Evolutionary conservation across 2,888 invertebrate genomes (phyloP).

Genomic region (Cenopis cana): DNA sequence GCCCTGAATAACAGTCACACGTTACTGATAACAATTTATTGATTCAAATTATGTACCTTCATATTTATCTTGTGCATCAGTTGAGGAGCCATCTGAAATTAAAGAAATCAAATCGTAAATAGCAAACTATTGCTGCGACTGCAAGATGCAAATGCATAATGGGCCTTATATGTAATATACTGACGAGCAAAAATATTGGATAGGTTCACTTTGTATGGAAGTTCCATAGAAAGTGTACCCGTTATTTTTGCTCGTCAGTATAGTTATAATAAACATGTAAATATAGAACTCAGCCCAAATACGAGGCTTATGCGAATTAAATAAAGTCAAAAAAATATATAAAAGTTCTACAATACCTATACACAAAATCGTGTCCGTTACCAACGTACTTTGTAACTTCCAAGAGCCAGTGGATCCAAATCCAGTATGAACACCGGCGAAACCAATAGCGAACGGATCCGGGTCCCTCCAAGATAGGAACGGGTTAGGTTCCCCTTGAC

Average conservation of each 20-base stretch:
- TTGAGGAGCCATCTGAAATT: background rate
- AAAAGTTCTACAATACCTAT: background rate
- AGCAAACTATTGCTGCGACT: background rate
- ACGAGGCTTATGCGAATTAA: too few relatives aligned
- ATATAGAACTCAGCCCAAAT: too few relatives aligned
- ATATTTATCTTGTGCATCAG: background rate
- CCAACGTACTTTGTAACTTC: conserved; percentile 10
- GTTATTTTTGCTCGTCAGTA: too few relatives aligned
- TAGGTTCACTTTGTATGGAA: too few relatives aligned
- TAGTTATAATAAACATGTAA: too few relatives aligned
- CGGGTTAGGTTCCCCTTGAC: conserved; percentile 8
- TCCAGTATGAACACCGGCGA: conserved; percentile 15
- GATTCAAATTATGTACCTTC: background rate
- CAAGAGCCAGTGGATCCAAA: conserved; percentile 12
- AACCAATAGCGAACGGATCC: conserved; percentile 9
- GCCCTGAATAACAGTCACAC: too few relatives aligned
- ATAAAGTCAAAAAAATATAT: too few relatives aligned
- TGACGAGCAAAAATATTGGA: too few relatives aligned
- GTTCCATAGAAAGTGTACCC: too few relatives aligned
- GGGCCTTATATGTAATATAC: too few relatives aligned
- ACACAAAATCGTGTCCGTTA: too few relatives aligned
- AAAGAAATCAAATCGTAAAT: background rate
- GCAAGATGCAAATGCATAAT: too few relatives aligned
- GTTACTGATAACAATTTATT: background rate
- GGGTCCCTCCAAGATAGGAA: conserved; percentile 18